Percentiles rank a stretch among this genome's conserved stretches.
Conservation (phyloP, 1,140 invertebrate genomes). For the Calephelis nemesis region DNA sequence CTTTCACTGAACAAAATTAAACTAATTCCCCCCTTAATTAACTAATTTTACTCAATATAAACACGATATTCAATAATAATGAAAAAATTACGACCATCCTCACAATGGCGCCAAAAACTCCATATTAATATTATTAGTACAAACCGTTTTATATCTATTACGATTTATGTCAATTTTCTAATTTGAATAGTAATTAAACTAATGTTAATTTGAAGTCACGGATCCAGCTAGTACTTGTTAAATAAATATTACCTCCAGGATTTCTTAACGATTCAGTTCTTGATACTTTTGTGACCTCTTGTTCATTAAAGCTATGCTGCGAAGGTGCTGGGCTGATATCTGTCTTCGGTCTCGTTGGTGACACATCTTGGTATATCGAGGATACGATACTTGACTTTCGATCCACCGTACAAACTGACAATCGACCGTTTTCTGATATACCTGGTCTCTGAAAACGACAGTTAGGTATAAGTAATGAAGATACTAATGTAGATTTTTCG, state of each 20-base stretch:
- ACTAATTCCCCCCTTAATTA: no score
- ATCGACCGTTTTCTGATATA: slow-evolving; percentile 64
- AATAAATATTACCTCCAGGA: slow-evolving; percentile 39
- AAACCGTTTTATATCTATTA: no score
- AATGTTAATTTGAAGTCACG: neutral
- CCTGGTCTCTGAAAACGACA: slow-evolving; percentile 49
- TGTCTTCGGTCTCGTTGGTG: slow-evolving; percentile 68
- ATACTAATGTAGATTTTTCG: no score
- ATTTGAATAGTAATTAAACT: no score
- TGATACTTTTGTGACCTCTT: slow-evolving; percentile 40
- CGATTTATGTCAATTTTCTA: no score
- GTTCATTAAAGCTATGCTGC: slow-evolving; percentile 66
- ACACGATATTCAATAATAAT: no score
- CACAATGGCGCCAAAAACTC: no score
- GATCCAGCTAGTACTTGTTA: neutral
- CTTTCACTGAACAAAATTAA: no score
- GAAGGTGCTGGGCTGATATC: slow-evolving; percentile 73
- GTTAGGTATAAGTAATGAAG: no score
- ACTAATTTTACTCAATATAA: no score
- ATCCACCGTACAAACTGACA: slow-evolving; percentile 73
- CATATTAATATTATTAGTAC: no score
- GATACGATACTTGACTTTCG: slow-evolving; percentile 67
- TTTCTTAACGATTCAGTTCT: slow-evolving; percentile 57
- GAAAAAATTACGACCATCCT: no score
- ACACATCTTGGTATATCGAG: slow-evolving; percentile 67